Conservation (phyloP, 1,140 invertebrate species). For the Scylla paramamosain region DNA sequence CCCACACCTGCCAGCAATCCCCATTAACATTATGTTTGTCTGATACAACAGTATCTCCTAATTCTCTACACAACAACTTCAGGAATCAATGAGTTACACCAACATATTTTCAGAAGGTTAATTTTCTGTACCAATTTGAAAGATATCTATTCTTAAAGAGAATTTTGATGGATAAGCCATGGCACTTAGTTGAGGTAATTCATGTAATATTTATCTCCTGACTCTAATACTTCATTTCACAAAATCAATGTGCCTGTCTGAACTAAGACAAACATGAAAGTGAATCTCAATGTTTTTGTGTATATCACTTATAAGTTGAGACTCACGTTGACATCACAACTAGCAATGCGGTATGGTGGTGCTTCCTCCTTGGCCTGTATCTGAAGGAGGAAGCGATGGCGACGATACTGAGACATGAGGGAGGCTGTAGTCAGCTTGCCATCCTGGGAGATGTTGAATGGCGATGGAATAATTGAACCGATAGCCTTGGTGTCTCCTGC, state of each 20-base stretch:
- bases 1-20: conserved; percentile 85
- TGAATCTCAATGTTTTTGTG: too few species aligned
- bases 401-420: conserved; percentile 92
- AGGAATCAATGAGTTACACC: not conserved
- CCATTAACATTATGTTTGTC: not conserved
- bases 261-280: too few species aligned
- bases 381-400: conserved; percentile 91
- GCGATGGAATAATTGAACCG: conserved; percentile 92
- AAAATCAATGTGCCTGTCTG: too few species aligned
- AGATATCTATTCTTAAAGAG: too few species aligned
- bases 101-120: too few species aligned
- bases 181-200: too few species aligned
- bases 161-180: too few species aligned
- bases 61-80: not conserved
- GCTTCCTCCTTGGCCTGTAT: conserved; percentile 90
- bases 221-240: too few species aligned
- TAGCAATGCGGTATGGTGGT: conserved; percentile 88
- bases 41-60: not conserved
- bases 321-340: conserved; percentile 89
- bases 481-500: conserved; percentile 82
- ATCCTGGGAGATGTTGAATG: conserved; percentile 88
- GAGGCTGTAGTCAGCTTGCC: conserved; percentile 87
- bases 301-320: not conserved
- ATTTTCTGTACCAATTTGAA: too few species aligned
- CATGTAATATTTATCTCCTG: too few species aligned